Base-by-base conservation (phyloP, 1,140 invertebrate species). In the Sycophila sp. region DNA sequence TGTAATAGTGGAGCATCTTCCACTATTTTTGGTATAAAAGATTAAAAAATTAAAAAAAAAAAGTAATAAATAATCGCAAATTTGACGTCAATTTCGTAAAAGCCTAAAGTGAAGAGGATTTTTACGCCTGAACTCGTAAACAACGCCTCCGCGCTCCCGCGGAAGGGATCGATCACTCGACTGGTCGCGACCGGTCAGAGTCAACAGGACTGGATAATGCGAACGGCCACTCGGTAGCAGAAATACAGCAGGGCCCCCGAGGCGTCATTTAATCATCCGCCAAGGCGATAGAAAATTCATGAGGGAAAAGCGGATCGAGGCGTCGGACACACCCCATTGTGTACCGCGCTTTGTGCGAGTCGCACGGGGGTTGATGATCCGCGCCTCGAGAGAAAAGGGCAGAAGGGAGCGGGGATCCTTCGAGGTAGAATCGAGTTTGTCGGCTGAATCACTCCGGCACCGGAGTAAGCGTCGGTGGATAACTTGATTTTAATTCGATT, bases 401-500 rank as follows among this genome's bases (percentile, higher is more conserved):
- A n/a, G 38, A 40, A 40, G 13, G 38, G 13, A 40, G 13, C 38
- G 38, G 4, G 13, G 15, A 40, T 26, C 42, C 51, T 62, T 73
- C 45, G 59, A 55, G 72, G 34, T 64, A 74, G 59, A 75, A 78
- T 79, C 81, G 45, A 72, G 30, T 17, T 75, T 76, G 69, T 0
- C 40, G 59, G 68, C 76, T 82, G 82, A 84, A 81, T 84, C 81
- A 82, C 75, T n/a, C n/a, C n/a, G n/a, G 68, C 78, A 15, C 22
- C 30, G 4, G 2, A 22, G 64, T 76, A 72, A 76, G 19, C 3
- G 26, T 19, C 2, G 24, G 36, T 6, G 65, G 72, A 75, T 84
- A 83, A 85, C 85, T 82, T 80, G 76, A 83, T 79, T 85, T 85
- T 85, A 84, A 86, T 86, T 85, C 79, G 78, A 81, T 81, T 72